phyloP scores from a whole-genome alignment of 1,140 invertebrate genomes.

The Cecropterus lyciades region DNA sequence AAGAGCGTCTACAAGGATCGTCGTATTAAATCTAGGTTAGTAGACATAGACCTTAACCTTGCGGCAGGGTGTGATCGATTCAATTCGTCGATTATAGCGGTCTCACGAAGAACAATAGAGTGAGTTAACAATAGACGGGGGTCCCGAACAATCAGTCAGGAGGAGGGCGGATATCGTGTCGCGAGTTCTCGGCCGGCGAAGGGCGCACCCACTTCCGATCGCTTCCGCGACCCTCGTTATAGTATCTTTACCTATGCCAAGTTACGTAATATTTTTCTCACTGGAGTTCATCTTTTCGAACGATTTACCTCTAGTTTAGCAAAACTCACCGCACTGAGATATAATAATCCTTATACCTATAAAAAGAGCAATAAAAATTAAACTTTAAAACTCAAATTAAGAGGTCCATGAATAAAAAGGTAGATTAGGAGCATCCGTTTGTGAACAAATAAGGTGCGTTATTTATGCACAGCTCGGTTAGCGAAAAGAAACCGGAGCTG shows the following conservation, averaged over 20 bases:
- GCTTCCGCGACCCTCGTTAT: not conserved
- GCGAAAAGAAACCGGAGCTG: slow-evolving; percentile 7
- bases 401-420: slow-evolving; percentile 13
- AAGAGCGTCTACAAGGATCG: too few species aligned
- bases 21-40: too few species aligned
- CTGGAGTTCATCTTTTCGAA: not conserved
- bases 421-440: slow-evolving; percentile 20
- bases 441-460: slow-evolving; percentile 25
- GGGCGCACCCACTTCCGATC: not conserved
- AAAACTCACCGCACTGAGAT: too few species aligned
- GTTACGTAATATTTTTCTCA: not conserved
- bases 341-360: too few species aligned
- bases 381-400: not conserved
- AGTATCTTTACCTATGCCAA: not conserved
- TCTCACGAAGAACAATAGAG: too few species aligned
- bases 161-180: not conserved
- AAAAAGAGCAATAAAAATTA: not conserved
- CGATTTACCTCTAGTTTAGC: too few species aligned
- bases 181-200: not conserved
- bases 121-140: too few species aligned
- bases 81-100: too few species aligned
- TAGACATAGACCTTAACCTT: too few species aligned
- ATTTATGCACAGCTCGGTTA: slow-evolving; percentile 12
- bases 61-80: too few species aligned
- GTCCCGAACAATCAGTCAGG: not conserved